Evolutionary conservation across 1,140 invertebrate species (phyloP).

Genomic region (Odontomachus brunneus): DNA sequence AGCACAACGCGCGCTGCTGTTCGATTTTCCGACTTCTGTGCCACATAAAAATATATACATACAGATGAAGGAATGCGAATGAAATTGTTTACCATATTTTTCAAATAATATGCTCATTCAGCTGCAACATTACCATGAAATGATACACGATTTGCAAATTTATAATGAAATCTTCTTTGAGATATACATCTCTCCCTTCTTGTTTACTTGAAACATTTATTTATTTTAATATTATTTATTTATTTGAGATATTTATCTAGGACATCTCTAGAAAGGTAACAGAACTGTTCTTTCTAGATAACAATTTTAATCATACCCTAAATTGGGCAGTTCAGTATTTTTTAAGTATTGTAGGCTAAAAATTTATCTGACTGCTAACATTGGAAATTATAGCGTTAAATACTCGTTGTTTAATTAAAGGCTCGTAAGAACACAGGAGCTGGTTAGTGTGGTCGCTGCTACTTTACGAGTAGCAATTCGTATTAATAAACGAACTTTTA

Average conservation of each 20-base stretch:
- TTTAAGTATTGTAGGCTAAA: neutral
- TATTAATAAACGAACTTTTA: constrained; percentile 81
- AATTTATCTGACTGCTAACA: neutral
- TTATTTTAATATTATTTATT: too few relatives aligned
- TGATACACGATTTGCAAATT: neutral
- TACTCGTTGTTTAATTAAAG: constrained; percentile 74
- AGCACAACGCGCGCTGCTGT: neutral
- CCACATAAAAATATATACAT: neutral
- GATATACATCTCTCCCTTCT: too few relatives aligned
- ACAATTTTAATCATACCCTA: too few relatives aligned
- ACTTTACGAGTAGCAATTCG: constrained; percentile 77
- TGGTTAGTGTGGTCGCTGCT: constrained; percentile 18
- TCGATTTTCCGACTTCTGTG: neutral
- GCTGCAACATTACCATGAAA: neutral
- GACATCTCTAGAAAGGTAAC: too few relatives aligned
- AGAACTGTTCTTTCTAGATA: too few relatives aligned
- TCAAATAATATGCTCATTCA: constrained; percentile 10
- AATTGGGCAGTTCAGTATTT: neutral
- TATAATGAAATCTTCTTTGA: neutral
- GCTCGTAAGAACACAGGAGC: constrained; percentile 52
- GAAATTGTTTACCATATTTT: neutral
- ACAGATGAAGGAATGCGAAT: neutral
- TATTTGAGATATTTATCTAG: too few relatives aligned
- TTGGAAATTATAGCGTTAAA: constrained; percentile 54
- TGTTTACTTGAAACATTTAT: too few relatives aligned